Evolutionary conservation across 1,140 invertebrate species (phyloP).

Genomic region (Chironomus striatipennis): DNA sequence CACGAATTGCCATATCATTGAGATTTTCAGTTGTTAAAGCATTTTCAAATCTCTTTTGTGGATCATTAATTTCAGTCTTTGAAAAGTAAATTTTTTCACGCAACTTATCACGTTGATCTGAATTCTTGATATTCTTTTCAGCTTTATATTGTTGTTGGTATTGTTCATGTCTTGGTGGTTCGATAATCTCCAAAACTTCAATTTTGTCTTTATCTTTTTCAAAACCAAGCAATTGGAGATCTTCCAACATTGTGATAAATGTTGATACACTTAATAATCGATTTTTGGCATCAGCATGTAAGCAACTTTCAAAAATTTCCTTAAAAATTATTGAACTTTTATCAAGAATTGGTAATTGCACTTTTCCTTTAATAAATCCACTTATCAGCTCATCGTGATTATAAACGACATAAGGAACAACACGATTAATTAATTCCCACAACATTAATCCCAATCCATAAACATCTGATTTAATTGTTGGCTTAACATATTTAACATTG

Average conservation of each 20-base stretch:
- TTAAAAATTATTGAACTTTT: not conserved
- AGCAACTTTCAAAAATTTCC: conserved; percentile 23
- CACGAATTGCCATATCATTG: not conserved
- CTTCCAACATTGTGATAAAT: conserved; percentile 17
- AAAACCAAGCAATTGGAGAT: not conserved
- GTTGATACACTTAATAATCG: not conserved
- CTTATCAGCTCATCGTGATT: conserved; percentile 9
- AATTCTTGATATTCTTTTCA: not conserved
- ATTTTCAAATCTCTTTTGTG: not conserved
- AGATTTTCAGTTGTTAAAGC: not conserved
- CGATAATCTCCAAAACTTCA: not conserved
- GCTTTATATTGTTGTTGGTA: no score
- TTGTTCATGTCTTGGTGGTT: not conserved
- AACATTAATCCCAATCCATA: conserved; percentile 24
- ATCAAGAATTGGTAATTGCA: conserved; percentile 24
- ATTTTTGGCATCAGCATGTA: not conserved
- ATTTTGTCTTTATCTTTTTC: conserved; percentile 3
- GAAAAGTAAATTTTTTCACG: conserved; percentile 7
- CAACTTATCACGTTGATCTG: not conserved
- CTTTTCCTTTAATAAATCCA: not conserved
- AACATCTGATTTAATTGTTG: conserved; percentile 23
- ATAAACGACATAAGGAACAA: conserved; percentile 25
- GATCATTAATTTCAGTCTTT: not conserved
- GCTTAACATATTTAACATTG: conserved; percentile 1
- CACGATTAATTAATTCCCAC: conserved; percentile 25